phyloP scores from a whole-genome alignment of 2,113 vertebrate genomes.

The Rhea pennata region DNA sequence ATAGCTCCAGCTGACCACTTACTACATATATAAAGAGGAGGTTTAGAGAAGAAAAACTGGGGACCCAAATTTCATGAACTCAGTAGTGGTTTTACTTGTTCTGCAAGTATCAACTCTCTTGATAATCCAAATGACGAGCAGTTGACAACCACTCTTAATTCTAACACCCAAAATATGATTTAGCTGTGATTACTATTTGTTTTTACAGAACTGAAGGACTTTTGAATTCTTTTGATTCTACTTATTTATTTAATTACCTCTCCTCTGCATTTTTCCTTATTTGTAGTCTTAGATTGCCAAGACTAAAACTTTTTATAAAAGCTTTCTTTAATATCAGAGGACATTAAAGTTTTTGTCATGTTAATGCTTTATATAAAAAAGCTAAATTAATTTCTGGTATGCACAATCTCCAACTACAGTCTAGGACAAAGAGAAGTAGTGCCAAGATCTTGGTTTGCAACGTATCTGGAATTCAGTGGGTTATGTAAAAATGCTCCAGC shows the following conservation, averaged over 20 bases:
- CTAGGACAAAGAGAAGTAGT: background rate
- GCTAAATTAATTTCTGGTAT: background rate
- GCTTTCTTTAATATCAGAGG: background rate
- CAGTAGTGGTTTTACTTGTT: background rate
- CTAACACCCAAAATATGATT: background rate
- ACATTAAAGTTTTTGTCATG: background rate
- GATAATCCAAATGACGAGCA: background rate
- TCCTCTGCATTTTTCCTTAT: background rate
- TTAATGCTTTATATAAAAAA: background rate
- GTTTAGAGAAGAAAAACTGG: background rate
- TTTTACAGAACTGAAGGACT: background rate
- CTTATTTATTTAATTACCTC: background rate
- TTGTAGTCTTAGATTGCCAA: background rate
- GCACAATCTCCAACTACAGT: background rate
- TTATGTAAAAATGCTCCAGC: background rate
- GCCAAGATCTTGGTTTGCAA: background rate
- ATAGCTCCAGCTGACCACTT: background rate
- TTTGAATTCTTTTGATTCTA: background rate
- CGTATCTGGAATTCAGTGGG: background rate
- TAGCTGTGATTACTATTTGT: background rate
- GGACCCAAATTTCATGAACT: background rate
- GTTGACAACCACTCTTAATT: background rate
- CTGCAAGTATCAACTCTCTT: background rate
- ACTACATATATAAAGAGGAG: accelerated
- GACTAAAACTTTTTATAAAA: background rate